Percentiles rank a stretch among this genome's conserved stretches.
These are phyloP conservation scores for Cyanocitta stelleri DNA, from an alignment of 2,113 vertebrate genomes.

Conservation along the genomic window DNA sequence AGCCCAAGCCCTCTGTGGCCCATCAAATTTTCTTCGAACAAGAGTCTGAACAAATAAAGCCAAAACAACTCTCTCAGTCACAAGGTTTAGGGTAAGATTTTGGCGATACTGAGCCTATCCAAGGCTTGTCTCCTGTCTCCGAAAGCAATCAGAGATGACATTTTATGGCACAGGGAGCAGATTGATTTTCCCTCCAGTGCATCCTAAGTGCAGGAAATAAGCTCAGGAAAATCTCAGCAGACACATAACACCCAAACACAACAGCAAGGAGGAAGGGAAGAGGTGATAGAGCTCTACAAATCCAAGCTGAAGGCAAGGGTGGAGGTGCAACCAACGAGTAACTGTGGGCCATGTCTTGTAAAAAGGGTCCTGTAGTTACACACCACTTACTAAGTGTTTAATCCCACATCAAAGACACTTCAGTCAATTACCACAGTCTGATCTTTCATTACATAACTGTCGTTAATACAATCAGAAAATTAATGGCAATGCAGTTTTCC, in stretches of 20 bases:
- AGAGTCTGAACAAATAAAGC: not conserved
- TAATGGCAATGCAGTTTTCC: not conserved
- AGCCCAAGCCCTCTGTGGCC: not conserved
- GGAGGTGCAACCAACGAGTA: not conserved
- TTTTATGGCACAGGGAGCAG: not conserved
- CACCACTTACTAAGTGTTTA: not conserved
- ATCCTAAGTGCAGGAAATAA: not conserved
- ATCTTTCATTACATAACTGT: not conserved
- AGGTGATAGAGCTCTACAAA: not conserved
- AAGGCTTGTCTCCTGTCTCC: not conserved
- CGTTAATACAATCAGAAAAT: not conserved
- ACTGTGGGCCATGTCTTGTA: not conserved
- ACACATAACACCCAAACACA: not conserved
- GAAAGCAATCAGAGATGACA: not conserved
- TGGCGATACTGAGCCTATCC: not conserved
- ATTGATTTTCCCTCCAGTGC: not conserved
- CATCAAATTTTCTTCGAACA: not conserved
- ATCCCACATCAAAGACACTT: not conserved
- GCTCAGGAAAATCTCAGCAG: not conserved
- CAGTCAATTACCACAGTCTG: rapidly evolving
- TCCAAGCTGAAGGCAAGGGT: not conserved
- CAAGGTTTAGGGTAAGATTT: not conserved
- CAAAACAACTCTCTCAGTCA: not conserved
- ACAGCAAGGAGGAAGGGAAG: not conserved
- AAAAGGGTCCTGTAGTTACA: not conserved